These are phyloP conservation scores for Vanessa cardui DNA, from an alignment of 2,888 invertebrate species.

Conservation along the genomic window DNA sequence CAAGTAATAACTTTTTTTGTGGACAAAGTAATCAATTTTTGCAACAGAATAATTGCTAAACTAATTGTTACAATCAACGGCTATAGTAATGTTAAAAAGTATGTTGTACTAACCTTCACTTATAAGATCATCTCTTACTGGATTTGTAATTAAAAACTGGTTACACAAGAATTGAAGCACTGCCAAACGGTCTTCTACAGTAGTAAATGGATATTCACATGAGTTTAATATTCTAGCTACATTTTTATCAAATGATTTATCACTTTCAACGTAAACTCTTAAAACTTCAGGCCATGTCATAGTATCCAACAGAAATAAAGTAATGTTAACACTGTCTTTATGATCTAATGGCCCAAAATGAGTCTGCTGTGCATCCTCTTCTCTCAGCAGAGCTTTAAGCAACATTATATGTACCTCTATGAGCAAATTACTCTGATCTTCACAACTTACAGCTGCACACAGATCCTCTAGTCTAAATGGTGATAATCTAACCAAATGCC, in stretches of 20 bases:
- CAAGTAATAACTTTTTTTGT: too few species aligned
- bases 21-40: neutral
- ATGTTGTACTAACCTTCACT: conserved; percentile 88
- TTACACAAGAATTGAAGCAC: conserved; percentile 96
- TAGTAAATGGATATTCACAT: conserved; percentile 94
- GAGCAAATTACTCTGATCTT: conserved; percentile 95
- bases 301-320: conserved; percentile 95
- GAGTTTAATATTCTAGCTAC: conserved; percentile 87
- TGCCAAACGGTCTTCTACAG: conserved; percentile 88
- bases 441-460: conserved; percentile 94
- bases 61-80: neutral
- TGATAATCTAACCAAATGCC: conserved; percentile 94
- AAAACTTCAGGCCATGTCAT: conserved; percentile 98
- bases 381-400: conserved; percentile 93
- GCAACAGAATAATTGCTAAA: neutral
- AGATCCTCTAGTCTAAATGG: conserved; percentile 98
- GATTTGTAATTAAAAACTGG: conserved; percentile 95
- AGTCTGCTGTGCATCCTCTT: conserved; percentile 97
- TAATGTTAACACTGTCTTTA: conserved; percentile 98
- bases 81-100: neutral
- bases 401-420: conserved; percentile 97
- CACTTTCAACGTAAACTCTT: conserved; percentile 95
- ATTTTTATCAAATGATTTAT: conserved; percentile 88
- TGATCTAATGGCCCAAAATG: conserved; percentile 98
- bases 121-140: conserved; percentile 95